Evolutionary conservation across 2,888 invertebrate species (phyloP).

Genomic region (Tyria jacobaeae): DNA sequence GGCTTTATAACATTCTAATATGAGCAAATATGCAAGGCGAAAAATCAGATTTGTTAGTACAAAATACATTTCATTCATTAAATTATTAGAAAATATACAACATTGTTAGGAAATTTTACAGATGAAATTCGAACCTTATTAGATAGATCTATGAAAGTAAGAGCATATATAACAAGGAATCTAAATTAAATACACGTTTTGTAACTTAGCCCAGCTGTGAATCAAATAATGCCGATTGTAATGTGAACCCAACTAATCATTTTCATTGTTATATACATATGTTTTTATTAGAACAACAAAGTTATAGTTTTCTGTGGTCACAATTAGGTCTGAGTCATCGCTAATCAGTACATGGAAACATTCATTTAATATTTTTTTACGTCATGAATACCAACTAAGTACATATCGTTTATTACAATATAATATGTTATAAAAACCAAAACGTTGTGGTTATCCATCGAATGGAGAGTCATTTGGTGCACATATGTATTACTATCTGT

Average conservation of each 20-base stretch:
- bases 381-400: conserved; percentile 1
- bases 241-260: neutral
- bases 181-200: neutral
- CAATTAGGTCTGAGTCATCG: conserved; percentile 3
- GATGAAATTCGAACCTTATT: no score
- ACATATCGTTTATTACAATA: neutral
- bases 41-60: no score
- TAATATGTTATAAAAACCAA: neutral
- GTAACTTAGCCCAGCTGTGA: neutral
- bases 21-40: no score
- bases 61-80: no score
- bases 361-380: conserved; percentile 4
- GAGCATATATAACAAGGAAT: neutral
- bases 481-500: neutral
- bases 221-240: neutral
- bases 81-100: no score
- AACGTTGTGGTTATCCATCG: neutral
- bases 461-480: neutral
- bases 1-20: no score
- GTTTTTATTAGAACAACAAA: neutral
- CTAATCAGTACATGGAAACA: conserved; percentile 7
- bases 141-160: no score
- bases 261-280: neutral
- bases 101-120: no score
- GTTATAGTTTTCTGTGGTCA: conserved; percentile 10